Conservation (phyloP, 1,140 invertebrate genomes). For the Dendrolimus punctatus region DNA sequence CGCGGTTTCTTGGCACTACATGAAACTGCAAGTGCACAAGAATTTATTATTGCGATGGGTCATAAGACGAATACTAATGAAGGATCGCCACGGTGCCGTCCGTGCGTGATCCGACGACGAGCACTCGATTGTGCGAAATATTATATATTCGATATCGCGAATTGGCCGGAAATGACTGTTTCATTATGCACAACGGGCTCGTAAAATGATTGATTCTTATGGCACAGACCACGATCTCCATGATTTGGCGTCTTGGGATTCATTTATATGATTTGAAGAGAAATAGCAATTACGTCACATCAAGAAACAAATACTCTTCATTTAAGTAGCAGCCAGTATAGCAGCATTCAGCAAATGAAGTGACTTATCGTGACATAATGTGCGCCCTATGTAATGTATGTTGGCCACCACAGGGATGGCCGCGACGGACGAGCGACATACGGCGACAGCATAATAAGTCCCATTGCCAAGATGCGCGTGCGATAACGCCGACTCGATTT, state of each 20-base stretch:
- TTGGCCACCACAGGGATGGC: conserved; percentile 40
- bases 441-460: conserved; percentile 45
- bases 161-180: conserved; percentile 54
- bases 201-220: conserved; percentile 57
- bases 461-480: conserved; percentile 45
- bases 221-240: conserved; percentile 10
- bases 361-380: conserved; percentile 19
- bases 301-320: too few relatives aligned
- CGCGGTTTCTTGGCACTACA: conserved; percentile 57
- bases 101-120: conserved; percentile 34
- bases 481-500: conserved; percentile 34
- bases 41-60: conserved; percentile 57
- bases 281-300: neutral
- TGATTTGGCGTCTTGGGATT: conserved; percentile 3
- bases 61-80: conserved; percentile 56
- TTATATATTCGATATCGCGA: conserved; percentile 59
- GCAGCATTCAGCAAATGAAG: conserved; percentile 17
- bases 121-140: conserved; percentile 56
- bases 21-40: conserved; percentile 67
- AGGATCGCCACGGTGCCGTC: conserved; percentile 23
- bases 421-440: conserved; percentile 32
- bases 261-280: conserved; percentile 1
- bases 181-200: conserved; percentile 55
- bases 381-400: conserved; percentile 30
- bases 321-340: conserved; percentile 6